Base-by-base conservation (phyloP, 1,140 invertebrate species). In the Leptinotarsa texana region DNA sequence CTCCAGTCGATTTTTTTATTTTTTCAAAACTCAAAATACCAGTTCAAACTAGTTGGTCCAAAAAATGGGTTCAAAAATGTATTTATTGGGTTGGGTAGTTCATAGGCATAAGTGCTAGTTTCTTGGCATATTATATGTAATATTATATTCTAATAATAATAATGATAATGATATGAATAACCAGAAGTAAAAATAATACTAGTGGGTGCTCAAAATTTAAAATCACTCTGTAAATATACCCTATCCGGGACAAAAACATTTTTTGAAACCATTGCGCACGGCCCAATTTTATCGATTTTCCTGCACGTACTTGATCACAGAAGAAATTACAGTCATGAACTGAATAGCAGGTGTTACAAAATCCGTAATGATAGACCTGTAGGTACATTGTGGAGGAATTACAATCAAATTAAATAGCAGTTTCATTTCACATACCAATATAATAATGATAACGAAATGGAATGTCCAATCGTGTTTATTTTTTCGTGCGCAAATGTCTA, bases 401-500 rank as follows among this genome's bases (percentile, higher is more conserved):
- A 63, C 62, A 72, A 21, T 63, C 42, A 72, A 72, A 74, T 74
- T 74, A 71, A 74, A 63, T 69, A 63, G 66, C 67, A 74, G 69
- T 63, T 70, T 65, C 63, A 66, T 73, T 75, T 73, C 63, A 57
- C 70, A 73, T 68, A 68, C 74, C 70, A 67, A 72, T 75, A 49
- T 69, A 74, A 63, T 69, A 74, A 74, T 68, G 68, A 72, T 72
- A 72, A 72, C 70, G 63, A 72, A 72, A 63, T 47, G 70, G 62
- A 75, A 65, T 75, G 74, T 72, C 69, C 74, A 66, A 72, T 70
- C 42, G 63, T 66, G 47, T 71, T 49, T 69, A 65, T 72, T 75
- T 75, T 75, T 73, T 68, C 47, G 51, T 51, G 33, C 62, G 57
- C 22, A 42, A 24, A 18, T 72, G 63, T 49, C 17, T 72, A 62